Conservation (phyloP, 2,113 vertebrate species). For the Narcine bancroftii region DNA sequence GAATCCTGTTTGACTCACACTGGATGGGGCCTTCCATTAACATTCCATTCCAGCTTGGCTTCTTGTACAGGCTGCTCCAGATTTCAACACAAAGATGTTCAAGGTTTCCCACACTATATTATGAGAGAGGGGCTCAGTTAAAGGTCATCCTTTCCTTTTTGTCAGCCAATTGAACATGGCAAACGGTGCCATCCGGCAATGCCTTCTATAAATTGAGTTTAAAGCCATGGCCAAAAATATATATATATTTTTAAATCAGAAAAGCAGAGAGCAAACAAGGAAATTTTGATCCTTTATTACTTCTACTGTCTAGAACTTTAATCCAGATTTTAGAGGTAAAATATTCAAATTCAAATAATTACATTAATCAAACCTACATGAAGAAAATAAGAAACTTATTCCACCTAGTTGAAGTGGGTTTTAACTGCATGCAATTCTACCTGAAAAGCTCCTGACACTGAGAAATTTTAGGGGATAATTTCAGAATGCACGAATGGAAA, state of each 20-base stretch:
- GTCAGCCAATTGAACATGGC: not conserved
- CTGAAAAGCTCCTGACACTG: not conserved
- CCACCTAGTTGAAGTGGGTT: not conserved
- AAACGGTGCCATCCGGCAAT: not conserved
- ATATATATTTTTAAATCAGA: not conserved
- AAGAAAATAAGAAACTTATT: not conserved
- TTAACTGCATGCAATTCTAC: not conserved
- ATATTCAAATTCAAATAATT: not conserved
- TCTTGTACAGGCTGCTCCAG: conserved; percentile 19
- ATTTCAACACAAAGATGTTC: not conserved
- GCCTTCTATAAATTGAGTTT: not conserved
- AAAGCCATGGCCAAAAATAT: not conserved
- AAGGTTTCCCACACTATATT: conserved; percentile 28
- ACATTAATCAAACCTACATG: not conserved
- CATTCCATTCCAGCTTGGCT: conserved; percentile 24
- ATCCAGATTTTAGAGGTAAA: not conserved
- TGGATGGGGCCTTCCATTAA: conserved; percentile 33
- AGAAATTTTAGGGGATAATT: not conserved
- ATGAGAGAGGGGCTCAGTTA: not conserved
- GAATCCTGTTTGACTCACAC: conserved; percentile 16
- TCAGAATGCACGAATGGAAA: not conserved
- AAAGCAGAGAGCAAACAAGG: not conserved
- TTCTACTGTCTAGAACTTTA: not conserved
- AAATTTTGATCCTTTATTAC: not conserved
- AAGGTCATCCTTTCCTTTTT: not conserved